Evolutionary conservation across 2,113 vertebrate genomes (phyloP).

Genomic region (Drymodes brunneopygia): DNA sequence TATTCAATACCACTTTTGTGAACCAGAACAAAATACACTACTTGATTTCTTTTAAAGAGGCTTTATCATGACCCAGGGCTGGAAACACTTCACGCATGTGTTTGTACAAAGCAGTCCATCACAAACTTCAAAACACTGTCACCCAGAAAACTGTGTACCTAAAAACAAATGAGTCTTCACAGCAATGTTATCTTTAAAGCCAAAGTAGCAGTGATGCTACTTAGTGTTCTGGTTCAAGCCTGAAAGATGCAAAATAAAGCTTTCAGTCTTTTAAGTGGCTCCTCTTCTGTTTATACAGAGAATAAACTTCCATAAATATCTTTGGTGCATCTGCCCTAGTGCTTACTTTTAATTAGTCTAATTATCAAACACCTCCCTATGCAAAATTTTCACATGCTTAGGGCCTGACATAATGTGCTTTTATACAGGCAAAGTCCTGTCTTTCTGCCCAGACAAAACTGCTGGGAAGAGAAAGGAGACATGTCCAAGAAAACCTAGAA

Average conservation of each 20-base stretch:
- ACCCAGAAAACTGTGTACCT: neutral
- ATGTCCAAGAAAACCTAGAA: neutral
- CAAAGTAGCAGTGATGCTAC: neutral
- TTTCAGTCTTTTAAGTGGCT: neutral
- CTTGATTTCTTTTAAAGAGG: slow-evolving; percentile 18
- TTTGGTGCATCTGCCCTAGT: neutral
- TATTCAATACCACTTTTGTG: neutral
- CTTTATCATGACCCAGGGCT: slow-evolving; percentile 11
- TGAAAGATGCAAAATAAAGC: neutral
- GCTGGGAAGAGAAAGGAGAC: neutral
- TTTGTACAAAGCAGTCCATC: slow-evolving; percentile 23
- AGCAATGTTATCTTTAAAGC: neutral
- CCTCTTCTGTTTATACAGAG: neutral
- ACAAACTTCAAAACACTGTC: slow-evolving; percentile 30
- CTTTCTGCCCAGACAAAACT: neutral
- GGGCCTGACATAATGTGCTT: neutral
- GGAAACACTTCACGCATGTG: neutral
- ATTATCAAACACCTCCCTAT: neutral
- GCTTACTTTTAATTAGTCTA: neutral
- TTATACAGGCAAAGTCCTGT: neutral
- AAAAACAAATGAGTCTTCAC: neutral
- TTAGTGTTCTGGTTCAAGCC: neutral
- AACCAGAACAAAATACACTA: slow-evolving; percentile 16
- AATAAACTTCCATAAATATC: neutral
- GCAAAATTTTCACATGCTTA: neutral